Percentiles rank a stretch among this genome's conserved stretches.
These are phyloP conservation scores for Xestia xanthographa DNA, from an alignment of 2,888 invertebrate genomes.

Conservation along the genomic window DNA sequence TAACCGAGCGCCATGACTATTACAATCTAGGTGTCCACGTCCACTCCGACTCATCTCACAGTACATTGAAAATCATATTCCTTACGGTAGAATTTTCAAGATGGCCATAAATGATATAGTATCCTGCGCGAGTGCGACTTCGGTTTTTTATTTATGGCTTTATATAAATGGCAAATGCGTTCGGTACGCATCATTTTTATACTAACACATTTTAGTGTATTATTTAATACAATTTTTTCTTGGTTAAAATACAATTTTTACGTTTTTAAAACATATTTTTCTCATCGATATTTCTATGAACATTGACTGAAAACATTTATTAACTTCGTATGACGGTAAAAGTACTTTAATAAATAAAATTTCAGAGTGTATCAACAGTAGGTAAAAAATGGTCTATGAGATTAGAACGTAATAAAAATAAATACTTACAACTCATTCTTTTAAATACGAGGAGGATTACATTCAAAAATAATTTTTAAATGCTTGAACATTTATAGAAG, in stretches of 20 bases:
- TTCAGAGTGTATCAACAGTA: conserved; percentile 5
- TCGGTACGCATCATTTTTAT: background rate
- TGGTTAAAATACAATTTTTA: too few relatives aligned
- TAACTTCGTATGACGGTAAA: background rate
- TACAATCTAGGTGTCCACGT: background rate
- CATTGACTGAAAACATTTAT: conserved; percentile 30
- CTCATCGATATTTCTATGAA: conserved; percentile 33
- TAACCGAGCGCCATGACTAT: background rate
- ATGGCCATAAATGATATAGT: background rate
- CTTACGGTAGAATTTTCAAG: background rate
- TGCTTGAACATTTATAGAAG: conserved; percentile 30
- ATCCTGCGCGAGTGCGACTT: background rate
- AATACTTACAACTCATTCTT: background rate
- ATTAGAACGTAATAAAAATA: conserved; percentile 14
- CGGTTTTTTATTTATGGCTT: background rate
- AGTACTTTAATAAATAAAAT: background rate
- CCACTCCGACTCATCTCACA: background rate
- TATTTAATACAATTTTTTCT: conserved; percentile 1
- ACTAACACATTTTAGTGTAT: conserved; percentile 4
- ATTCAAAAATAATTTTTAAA: conserved; percentile 30
- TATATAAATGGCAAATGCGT: conserved; percentile 1
- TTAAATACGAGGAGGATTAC: background rate
- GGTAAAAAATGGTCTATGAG: conserved; percentile 3
- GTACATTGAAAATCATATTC: background rate
- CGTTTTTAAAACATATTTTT: too few relatives aligned